Evolutionary conservation across 2,888 invertebrate species (phyloP), one percentile per base, ranked within the genome.

Genomic region (Schizotus pectinicornis): DNA sequence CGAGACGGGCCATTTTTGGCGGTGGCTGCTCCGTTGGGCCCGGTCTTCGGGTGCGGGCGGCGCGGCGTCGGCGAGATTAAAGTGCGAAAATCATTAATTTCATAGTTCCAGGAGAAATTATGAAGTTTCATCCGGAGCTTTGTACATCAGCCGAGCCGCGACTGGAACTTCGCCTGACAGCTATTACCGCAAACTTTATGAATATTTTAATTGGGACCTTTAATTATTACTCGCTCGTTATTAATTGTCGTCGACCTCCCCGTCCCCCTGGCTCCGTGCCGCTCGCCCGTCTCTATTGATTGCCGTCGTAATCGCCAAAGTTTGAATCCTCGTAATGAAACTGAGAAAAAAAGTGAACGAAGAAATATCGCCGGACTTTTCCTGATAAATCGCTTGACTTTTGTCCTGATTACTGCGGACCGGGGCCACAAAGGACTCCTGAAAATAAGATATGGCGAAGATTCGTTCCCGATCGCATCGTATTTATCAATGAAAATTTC

Each of bases 351-450:
- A 62, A 67, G 22, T 22, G 67, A 69, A 70, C 66, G 64, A 65
- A 68, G 70, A 74, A 74, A 76, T 69, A 75, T 69, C 53, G 61
- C 62, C 62, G 67, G 71, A 73, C 69, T 72, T 75, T 74, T 68
- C 60, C 63, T 76, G 76, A 77, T 76, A 76, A 76, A 77, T 75
- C 71, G 73, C 58, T 58, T 63, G 74, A 74, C 76, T 76, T 76
- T 75, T 73, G 74, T 74, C 63, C 73, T 75, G 75, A 76, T 76
- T 75, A 76, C 72, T 74, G 75, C 74, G 41, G 74, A 79, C 78
- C 79, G 76, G 75, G 78, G 81, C 83, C 84, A 81, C 84, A 84
- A 84, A 84, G 80, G 83, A 81, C 77, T 82, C 81, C 80, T 77
- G 72, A 67, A 73, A 72, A 72, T 74, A 74, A 76, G 74, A 76